Evolutionary conservation across 2,113 vertebrate genomes (phyloP), one percentile per base, ranked within the genome.

Genomic region (Carassius carassius): DNA sequence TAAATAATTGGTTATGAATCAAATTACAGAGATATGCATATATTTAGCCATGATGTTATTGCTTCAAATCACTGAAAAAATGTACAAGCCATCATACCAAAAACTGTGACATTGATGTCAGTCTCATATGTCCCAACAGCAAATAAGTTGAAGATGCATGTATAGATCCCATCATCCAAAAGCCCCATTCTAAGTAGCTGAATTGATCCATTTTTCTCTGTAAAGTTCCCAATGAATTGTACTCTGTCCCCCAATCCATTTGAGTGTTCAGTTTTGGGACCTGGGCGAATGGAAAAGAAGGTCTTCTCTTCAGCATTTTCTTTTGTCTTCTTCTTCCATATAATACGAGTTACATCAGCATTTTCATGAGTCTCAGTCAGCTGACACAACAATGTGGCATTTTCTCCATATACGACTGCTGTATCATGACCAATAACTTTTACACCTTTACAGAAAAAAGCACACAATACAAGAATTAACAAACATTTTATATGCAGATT

Each of bases 81-180:
- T 37, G 4, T 37, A 37, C 37, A 56, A 56, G 54, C 5, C 6
- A 12, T 25, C 51, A 21, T 90, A 94, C 93, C 91, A 0, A 76
- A 74, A 9, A 93, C 0, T 0, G 29, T 49, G 0, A 91, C 84
- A 23, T 0, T 4, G 23, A 93, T 83, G 8, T 6, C 16, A 0
- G 19, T 85, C 11, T 60, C n/a, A 74, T 63, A 19, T 25, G 63
- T 56, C 58, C 91, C 91, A 4, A 78, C 89, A 2, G 88, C 88
- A 58, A 89, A 89, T 44, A 92, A 1, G 3, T 82, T 91, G 35
- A 91, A 90, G 47, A 90, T 87, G 14, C 93, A 94, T 0, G 56
- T 87, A 83, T 92, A 94, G 32, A 4, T 83, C 12, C 91, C 93
- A 78, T 92, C 90, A 79, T 93, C 92, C 17, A 2, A 13, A 70